Evolutionary conservation across 2,888 invertebrate genomes (phyloP).

Genomic region (Volucella inflata): DNA sequence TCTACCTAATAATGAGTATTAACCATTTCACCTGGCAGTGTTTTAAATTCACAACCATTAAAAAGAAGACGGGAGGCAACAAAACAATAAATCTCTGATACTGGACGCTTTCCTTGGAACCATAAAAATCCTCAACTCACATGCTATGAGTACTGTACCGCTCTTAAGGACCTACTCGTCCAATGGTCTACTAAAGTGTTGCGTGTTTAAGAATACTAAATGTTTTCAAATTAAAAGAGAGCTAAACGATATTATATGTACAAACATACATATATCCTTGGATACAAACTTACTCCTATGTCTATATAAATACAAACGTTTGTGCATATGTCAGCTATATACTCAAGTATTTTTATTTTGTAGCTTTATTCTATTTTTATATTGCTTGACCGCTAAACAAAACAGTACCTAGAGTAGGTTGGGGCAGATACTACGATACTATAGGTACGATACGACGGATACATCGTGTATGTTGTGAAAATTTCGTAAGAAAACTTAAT

Average conservation of each 20-base stretch:
- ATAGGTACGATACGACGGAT: slow-evolving; percentile 11
- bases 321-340: background rate
- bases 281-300: too few species aligned
- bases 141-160: slow-evolving; percentile 26
- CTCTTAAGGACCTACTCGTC: background rate
- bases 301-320: background rate
- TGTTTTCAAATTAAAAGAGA: slow-evolving; percentile 71
- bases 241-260: slow-evolving; percentile 65
- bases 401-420: background rate
- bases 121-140: slow-evolving; percentile 59
- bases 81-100: slow-evolving; percentile 68
- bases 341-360: slow-evolving; percentile 21
- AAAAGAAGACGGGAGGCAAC: slow-evolving; percentile 51
- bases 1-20: slow-evolving; percentile 49
- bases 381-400: slow-evolving; percentile 34
- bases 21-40: slow-evolving; percentile 44
- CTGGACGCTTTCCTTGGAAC: slow-evolving; percentile 60
- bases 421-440: background rate
- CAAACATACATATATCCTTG: background rate
- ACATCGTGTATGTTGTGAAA: slow-evolving; percentile 1
- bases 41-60: slow-evolving; percentile 49
- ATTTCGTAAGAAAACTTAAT: slow-evolving; percentile 41
- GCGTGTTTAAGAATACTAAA: slow-evolving; percentile 66
- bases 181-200: slow-evolving; percentile 49
- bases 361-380: slow-evolving; percentile 41